Evolutionary conservation across 2,797 vertebrate species (phyloP).

Genomic region (Phalanger gymnotis): DNA sequence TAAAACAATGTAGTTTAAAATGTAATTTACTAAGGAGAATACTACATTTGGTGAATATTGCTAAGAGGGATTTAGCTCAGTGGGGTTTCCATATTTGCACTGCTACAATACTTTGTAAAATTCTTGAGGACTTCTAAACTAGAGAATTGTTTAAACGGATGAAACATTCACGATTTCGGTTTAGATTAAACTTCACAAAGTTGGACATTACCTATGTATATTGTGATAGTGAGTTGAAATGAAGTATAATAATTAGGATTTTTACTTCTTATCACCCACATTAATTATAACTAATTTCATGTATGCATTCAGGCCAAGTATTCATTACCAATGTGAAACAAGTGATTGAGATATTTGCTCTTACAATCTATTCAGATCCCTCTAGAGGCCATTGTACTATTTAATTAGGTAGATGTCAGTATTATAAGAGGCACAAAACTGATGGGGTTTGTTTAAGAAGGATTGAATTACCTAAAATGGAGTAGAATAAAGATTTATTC

Average conservation of each 20-base stretch:
- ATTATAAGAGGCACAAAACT: not conserved
- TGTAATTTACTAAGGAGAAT: constrained; percentile 50
- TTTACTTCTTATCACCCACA: constrained; percentile 37
- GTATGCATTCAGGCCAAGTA: not conserved
- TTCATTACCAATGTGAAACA: not conserved
- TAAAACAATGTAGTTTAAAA: constrained; percentile 61
- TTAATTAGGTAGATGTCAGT: not conserved
- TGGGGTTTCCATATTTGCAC: not conserved
- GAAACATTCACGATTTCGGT: not conserved
- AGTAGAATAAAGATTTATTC: not conserved
- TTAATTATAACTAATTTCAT: constrained; percentile 10
- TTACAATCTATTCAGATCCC: not conserved
- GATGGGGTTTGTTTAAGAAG: not conserved
- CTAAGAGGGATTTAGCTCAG: constrained; percentile 28
- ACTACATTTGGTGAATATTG: not conserved
- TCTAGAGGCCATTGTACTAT: not conserved
- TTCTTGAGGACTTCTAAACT: constrained; percentile 42
- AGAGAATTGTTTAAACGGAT: constrained; percentile 13
- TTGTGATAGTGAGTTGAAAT: constrained; percentile 30
- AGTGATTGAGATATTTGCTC: constrained; percentile 19
- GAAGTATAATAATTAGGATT: constrained; percentile 20
- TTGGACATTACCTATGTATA: constrained; percentile 20
- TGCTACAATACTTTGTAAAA: constrained; percentile 20
- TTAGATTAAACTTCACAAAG: not conserved
- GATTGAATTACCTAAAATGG: not conserved